These are phyloP conservation scores for Colius striatus DNA, from an alignment of 2,113 vertebrate genomes.

Conservation along the genomic window DNA sequence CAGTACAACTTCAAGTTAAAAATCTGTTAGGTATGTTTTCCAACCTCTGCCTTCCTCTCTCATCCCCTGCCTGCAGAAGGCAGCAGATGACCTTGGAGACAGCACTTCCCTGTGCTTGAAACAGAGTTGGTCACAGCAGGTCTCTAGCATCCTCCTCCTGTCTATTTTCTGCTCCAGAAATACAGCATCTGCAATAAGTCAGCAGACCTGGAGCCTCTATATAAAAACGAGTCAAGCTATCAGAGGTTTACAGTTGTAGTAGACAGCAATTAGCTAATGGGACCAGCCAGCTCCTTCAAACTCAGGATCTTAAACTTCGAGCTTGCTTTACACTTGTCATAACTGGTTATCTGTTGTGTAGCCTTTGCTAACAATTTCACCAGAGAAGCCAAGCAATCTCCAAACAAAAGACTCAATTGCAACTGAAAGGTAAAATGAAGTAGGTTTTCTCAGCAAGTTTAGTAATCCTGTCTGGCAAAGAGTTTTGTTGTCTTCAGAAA, in stretches of 20 bases:
- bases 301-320: not conserved
- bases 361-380: not conserved
- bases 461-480: constrained; percentile 1
- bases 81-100: not conserved
- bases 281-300: not conserved
- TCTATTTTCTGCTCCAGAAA: not conserved
- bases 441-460: constrained; percentile 33
- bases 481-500: constrained; percentile 1
- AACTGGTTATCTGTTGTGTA: not conserved
- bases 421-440: constrained; percentile 11
- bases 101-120: not conserved
- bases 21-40: not conserved
- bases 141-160: not conserved
- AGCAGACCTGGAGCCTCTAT: not conserved
- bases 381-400: not conserved
- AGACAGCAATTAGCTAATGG: not conserved
- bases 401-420: not conserved
- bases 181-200: not conserved
- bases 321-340: not conserved
- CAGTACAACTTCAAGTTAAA: not conserved
- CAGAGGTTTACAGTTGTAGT: not conserved
- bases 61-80: not conserved
- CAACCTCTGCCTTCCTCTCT: not conserved
- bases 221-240: not conserved
- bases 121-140: rapidly evolving